Base-by-base conservation (phyloP, 2,888 invertebrate genomes). In the Eristalis tenax region DNA sequence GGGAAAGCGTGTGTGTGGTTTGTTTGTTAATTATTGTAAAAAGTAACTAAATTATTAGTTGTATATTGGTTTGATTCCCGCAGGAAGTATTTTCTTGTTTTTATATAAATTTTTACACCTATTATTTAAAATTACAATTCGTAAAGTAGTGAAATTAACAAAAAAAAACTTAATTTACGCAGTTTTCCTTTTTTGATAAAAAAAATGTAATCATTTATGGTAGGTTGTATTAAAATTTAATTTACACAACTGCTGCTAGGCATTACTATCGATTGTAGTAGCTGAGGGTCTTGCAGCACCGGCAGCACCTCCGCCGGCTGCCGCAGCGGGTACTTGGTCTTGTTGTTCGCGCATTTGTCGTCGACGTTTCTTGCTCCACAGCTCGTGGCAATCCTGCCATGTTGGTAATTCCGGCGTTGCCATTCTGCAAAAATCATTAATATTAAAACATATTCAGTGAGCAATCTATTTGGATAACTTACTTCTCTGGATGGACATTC, bases 371-470 rank as follows among this genome's bases (percentile, higher is more conserved):
- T 99, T 99, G 90, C 98, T 98, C 99, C 99, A 99, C 91, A 99
- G 94, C 93, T 99, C 99, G 94, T 99, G 99, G 92, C 99, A 99
- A 94, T 99, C 99, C 93, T 99, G 99, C 96, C 98, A 98, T 38
- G 96, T 97, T 0, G 99, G 99, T 89, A 99, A 94, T 92, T 96
- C 96, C 0, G 97, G 97, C 0, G 96, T 96, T 69, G 96, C 94
- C 96, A 97, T 97, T 93, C 97, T 97, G 92, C 1, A 32, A 32
- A 32, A 10, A 32, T 32, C 32, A 32, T 10, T 1, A 1, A 32
- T 8, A 32, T 32, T 8, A 32, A 10, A 1, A 32, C 10, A 10
- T 10, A 32, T 32, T 1, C 32, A 32, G 57, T n/a, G 22, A 22
- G 18, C 10, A 38, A 10, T 18, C 2, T 0, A 6, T 57, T 4